Base-by-base conservation (phyloP, 2,888 invertebrate genomes). In the Calliphora vomitoria region DNA sequence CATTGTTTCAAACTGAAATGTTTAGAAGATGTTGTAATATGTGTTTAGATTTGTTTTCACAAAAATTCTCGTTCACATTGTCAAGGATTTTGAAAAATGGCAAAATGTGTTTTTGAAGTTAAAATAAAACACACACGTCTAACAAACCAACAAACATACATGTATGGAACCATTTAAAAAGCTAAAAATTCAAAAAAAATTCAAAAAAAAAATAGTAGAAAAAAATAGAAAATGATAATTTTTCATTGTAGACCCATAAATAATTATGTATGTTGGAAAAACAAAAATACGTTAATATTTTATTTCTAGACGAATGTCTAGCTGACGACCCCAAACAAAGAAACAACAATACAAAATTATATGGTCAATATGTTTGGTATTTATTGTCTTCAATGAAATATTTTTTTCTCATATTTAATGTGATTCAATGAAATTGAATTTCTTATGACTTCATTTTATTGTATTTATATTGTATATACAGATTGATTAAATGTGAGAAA, bases 1-100 rank as follows among this genome's bases (percentile, higher is more conserved):
- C 72, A 64, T 64, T 60, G 44, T 79, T 78, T 20, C 53, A 18
- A 58, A 66, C 47, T 58, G 41, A 62, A 50, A 53, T 71, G 62
- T 71, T 50, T 69, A 13, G 3, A 60, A 60, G 69, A 35, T 71
- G 10, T 50, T 71, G 71, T 50, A 50, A 50, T 38, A 25, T 68
- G 47, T 68, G 20, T 68, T 25, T 44, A 47, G 13, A 44, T 41
- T 18, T 47, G 25, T 31, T 6, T n/a, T 25, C 25, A 1, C 25
- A 25, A 25, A 25, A 25, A 25, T 1, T 25, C 2, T 35, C 1
- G 10, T 69, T 31, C n/a, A 72, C 86, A 80, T 88, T 89, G 89
- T 86, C 88, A 89, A 85, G 89, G 87, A 88, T 90, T 89, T 80
- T 85, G 81, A 89, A 78, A 89, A 89, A 90, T 90, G 89, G 89